A percentile compares a stretch with the other conserved stretches of the same genome.
Conservation (phyloP, 2,888 invertebrate species). For the Hetaerina titia region DNA sequence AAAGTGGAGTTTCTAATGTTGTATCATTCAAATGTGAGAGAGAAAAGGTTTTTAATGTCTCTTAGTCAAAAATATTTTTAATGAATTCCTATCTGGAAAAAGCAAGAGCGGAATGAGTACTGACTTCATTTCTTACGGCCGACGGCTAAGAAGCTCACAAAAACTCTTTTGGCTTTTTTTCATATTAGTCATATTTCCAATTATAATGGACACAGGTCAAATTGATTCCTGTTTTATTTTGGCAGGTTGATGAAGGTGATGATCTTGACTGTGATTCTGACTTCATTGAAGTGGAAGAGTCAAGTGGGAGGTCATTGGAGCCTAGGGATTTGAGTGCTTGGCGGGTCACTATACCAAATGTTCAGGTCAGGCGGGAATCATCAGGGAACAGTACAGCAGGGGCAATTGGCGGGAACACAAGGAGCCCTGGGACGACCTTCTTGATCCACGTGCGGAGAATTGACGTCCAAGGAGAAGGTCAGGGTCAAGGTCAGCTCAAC, state of each 20-base stretch:
- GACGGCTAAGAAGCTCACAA: no score
- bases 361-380: constrained; percentile 77
- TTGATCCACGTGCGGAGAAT: constrained; percentile 75
- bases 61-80: no score
- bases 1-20: no score
- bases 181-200: no score
- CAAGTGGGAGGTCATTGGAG: constrained; percentile 46
- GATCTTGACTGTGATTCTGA: constrained; percentile 56
- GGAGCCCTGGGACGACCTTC: constrained; percentile 73
- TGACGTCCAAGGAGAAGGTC: constrained; percentile 70
- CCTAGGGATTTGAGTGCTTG: constrained; percentile 83
- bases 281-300: constrained; percentile 57
- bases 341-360: constrained; percentile 82
- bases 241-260: constrained; percentile 72
- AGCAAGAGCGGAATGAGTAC: no score
- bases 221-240: neutral
- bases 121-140: no score
- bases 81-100: no score
- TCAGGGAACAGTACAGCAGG: constrained; percentile 74
- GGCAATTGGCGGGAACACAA: constrained; percentile 55
- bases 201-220: no score
- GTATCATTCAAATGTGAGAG: no score
- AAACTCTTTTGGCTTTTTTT: no score
- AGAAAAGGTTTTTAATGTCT: no score
- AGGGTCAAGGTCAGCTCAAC: neutral